Evolutionary conservation across 2,797 vertebrate species (phyloP).

Genomic region (Columba guinea): DNA sequence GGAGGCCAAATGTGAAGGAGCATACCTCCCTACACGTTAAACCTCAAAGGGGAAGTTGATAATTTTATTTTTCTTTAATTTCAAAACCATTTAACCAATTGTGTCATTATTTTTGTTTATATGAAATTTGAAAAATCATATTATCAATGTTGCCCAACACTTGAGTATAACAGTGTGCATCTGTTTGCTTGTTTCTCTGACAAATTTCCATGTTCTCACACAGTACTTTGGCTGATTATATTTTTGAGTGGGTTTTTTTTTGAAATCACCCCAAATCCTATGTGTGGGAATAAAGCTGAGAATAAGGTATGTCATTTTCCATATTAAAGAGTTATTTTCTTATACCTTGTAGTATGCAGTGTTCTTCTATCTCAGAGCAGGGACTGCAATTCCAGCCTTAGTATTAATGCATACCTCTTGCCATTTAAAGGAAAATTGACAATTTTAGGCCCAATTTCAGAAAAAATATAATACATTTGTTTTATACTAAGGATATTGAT

Average conservation of each 20-base stretch:
- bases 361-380: background rate
- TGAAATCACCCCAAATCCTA: background rate
- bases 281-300: background rate
- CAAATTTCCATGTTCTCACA: background rate
- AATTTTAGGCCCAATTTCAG: background rate
- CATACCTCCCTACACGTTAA: background rate
- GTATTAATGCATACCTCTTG: background rate
- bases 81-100: background rate
- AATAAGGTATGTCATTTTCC: background rate
- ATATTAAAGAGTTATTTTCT: background rate
- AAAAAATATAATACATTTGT: background rate
- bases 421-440: background rate
- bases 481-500: background rate
- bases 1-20: background rate
- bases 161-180: background rate
- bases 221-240: background rate
- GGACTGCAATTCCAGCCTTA: background rate
- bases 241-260: background rate
- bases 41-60: background rate
- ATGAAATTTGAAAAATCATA: background rate
- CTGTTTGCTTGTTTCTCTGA: conserved; percentile 5
- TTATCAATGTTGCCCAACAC: background rate
- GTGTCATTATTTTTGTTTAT: background rate
- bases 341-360: background rate
- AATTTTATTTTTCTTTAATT: background rate